phyloP scores from a whole-genome alignment of 2,113 vertebrate species.

The Beaufortia kweichowensis region DNA sequence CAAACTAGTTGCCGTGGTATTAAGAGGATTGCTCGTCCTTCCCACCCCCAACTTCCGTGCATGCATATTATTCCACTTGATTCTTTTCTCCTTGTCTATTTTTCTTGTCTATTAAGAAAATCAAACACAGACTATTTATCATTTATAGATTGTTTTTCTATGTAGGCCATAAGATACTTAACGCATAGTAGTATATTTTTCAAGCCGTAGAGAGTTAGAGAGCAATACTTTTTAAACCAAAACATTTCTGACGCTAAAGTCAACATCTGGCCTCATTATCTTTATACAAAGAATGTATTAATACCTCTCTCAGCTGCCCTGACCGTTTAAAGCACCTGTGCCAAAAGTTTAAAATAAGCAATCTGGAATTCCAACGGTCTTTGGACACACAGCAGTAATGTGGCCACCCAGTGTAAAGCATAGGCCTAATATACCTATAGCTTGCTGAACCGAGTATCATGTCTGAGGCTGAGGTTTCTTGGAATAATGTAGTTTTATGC shows the following conservation, averaged over 20 bases:
- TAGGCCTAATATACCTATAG: conserved; percentile 6
- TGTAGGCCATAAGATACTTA: conserved; percentile 23
- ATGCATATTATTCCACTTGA: conserved; percentile 13
- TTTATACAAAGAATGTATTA: conserved; percentile 64
- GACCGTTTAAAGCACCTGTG: conserved; percentile 66
- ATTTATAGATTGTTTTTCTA: conserved; percentile 21
- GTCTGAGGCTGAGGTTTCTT: conserved; percentile 45
- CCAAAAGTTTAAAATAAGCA: conserved; percentile 69
- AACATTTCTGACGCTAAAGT: conserved; percentile 49
- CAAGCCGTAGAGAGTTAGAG: not conserved
- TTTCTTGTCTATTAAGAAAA: conserved; percentile 2
- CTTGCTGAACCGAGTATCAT: not conserved
- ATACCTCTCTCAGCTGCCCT: conserved; percentile 61
- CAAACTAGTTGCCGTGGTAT: conserved; percentile 60
- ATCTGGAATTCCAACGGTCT: conserved; percentile 67
- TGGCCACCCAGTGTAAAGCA: conserved; percentile 57
- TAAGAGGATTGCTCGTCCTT: conserved; percentile 49
- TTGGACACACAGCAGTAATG: conserved; percentile 53
- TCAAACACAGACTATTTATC: conserved; percentile 1
- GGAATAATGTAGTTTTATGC: conserved; percentile 47
- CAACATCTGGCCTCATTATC: conserved; percentile 49
- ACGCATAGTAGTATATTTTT: not conserved
- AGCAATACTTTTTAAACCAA: conserved; percentile 25
- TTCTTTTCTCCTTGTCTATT: conserved; percentile 4
- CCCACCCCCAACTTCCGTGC: not conserved